Evolutionary conservation across 2,113 vertebrate species (phyloP), one percentile per base, ranked within the genome.

Genomic region (Ceyx cyanopectus): DNA sequence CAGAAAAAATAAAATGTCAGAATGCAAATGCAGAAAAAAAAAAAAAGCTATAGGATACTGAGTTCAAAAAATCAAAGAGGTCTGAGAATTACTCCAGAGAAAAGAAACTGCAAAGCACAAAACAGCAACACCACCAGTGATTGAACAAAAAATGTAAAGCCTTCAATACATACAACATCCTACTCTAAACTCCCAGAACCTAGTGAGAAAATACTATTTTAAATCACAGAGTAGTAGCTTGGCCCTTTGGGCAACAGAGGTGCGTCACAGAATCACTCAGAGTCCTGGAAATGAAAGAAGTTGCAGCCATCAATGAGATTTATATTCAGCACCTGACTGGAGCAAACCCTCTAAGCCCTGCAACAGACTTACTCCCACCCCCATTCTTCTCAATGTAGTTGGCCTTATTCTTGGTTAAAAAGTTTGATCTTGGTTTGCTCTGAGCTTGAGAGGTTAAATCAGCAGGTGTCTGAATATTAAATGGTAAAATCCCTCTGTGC

Each of bases 1-100:
- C 65, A 70, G 51, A 62, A 78, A 41, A 76, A 58, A 46, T 63
- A 60, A 77, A 84, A 78, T 37, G 66, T 26, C 37, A 87, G 85
- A 95, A 91, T 1, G 56, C 84, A 95, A 93, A 93, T 92, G 73
- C 87, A 91, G 96, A 67, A 91, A 87, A 51, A 92, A 93, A 84
- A 86, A 94, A 93, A 89, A 74, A 91, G 84, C 81, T 90, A 76
- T 75, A 81, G 46, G 74, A 22, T 91, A 76, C 62, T 29, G 41
- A 81, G 66, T 61, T 22, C 12, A 41, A 72, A 51, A 79, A 80
- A 67, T 63, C 87, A 83, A 78, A 92, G 72, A 48, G 32, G 30
- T 72, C 70, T 88, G 69, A 88, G 68, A 88, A 61, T 63, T 43
- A 77, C 60, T 65, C 40, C 53, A 72, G 79, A 85, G 91, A 54